phyloP scores from a whole-genome alignment of 2,888 invertebrate genomes.

The Dynastes hyllus region DNA sequence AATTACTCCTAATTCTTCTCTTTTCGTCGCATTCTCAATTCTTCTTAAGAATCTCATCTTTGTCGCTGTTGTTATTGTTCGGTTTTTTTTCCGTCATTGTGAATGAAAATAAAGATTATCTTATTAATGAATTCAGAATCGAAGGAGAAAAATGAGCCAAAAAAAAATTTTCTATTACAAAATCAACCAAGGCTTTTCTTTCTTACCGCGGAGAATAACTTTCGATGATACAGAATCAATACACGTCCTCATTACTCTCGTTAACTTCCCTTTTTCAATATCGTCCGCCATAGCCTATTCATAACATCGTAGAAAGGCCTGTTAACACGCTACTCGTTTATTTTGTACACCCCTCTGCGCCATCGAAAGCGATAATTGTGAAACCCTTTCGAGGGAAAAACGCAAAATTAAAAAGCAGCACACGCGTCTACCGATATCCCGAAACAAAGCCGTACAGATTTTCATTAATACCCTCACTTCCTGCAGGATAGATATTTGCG shows the following conservation, averaged over 20 bases:
- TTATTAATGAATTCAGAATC: too few relatives aligned
- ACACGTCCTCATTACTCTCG: neutral
- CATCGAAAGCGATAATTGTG: conserved; percentile 7
- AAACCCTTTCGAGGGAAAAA: neutral
- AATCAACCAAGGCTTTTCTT: too few relatives aligned
- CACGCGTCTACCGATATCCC: conserved; percentile 26
- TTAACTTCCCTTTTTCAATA: neutral
- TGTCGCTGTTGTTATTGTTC: too few relatives aligned
- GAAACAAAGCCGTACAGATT: conserved; percentile 47
- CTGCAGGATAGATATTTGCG: conserved; percentile 68
- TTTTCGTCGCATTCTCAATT: too few relatives aligned
- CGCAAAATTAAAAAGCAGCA: conserved; percentile 34
- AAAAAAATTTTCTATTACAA: too few relatives aligned
- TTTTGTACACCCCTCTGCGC: neutral
- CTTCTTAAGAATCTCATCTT: too few relatives aligned
- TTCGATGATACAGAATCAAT: too few relatives aligned
- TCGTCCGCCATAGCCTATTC: neutral
- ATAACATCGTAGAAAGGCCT: neutral
- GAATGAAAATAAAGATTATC: too few relatives aligned
- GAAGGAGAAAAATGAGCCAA: too few relatives aligned
- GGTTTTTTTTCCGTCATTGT: too few relatives aligned
- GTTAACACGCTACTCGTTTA: neutral
- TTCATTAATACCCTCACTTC: conserved; percentile 45
- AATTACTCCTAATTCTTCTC: too few relatives aligned
- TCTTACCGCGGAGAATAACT: too few relatives aligned